Conservation (phyloP, 2,888 invertebrate species). For the Sclerodermus sp. region DNA sequence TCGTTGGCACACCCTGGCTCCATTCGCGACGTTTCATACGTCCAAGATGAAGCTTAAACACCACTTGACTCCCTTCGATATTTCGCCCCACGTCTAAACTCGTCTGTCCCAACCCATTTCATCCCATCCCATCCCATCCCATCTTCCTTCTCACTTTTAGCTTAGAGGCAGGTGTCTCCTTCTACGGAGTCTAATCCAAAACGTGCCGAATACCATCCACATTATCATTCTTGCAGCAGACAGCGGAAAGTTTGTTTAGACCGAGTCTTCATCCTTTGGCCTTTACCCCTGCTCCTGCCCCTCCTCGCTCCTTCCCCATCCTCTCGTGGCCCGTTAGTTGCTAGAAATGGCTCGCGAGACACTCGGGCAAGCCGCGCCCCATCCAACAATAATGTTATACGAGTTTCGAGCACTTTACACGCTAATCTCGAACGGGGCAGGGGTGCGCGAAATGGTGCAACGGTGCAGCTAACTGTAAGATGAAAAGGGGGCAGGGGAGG, state of each 20-base stretch:
- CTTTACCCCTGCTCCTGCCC: slow-evolving; percentile 5
- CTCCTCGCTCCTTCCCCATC: neutral
- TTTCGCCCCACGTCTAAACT: slow-evolving; percentile 8
- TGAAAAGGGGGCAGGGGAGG: too few relatives aligned
- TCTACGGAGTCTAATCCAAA: slow-evolving; percentile 43
- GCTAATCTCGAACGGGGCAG: slow-evolving; percentile 33
- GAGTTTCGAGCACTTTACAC: slow-evolving; percentile 42
- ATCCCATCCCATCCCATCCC: slow-evolving; percentile 6
- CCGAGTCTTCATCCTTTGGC: slow-evolving; percentile 10
- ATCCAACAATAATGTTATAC: slow-evolving; percentile 33
- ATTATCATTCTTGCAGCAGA: slow-evolving; percentile 53
- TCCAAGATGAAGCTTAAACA: slow-evolving; percentile 6
- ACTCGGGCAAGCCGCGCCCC: slow-evolving; percentile 13
- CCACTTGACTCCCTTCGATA: slow-evolving; percentile 7
- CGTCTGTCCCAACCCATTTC: slow-evolving; percentile 5
- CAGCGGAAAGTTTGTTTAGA: slow-evolving; percentile 46
- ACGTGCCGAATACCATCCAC: slow-evolving; percentile 41
- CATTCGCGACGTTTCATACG: slow-evolving; percentile 4
- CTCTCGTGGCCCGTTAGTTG: neutral
- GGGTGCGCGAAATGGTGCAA: too few relatives aligned
- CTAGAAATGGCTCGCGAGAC: neutral
- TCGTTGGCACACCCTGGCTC: slow-evolving; percentile 2
- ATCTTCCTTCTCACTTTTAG: slow-evolving; percentile 4
- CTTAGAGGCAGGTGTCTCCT: slow-evolving; percentile 7
- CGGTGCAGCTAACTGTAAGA: too few relatives aligned